These are phyloP conservation scores for Eumerus sabulonum DNA, from an alignment of 2,888 invertebrate genomes.

Conservation along the genomic window DNA sequence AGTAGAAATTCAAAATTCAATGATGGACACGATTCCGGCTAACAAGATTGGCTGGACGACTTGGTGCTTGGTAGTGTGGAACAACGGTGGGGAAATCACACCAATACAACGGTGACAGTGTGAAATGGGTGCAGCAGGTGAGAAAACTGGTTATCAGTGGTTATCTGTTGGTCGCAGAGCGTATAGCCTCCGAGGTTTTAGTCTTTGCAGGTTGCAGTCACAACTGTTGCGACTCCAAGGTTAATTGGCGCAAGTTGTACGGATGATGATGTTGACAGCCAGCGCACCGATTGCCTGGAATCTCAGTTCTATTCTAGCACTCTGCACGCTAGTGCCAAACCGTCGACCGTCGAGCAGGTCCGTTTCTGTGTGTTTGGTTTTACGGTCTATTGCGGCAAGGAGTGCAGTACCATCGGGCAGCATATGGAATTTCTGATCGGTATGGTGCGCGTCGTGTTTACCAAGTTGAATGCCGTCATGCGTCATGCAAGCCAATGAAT, in stretches of 20 bases:
- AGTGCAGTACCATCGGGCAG: conserved; percentile 44
- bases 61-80: background rate
- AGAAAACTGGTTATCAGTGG: conserved; percentile 56
- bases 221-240: conserved; percentile 38
- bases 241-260: conserved; percentile 60
- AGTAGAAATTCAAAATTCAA: conserved; percentile 46
- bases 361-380: conserved; percentile 20
- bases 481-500: conserved; percentile 23
- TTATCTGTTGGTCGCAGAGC: background rate
- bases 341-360: conserved; percentile 23
- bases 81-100: conserved; percentile 48
- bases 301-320: conserved; percentile 39
- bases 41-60: conserved; percentile 44
- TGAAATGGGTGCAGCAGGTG: conserved; percentile 13
- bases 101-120: conserved; percentile 10
- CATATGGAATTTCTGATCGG: conserved; percentile 42
- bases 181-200: background rate
- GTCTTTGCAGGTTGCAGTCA: conserved; percentile 27
- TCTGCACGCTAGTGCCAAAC: too few species aligned
- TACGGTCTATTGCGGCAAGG: conserved; percentile 37
- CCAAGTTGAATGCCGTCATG: conserved; percentile 53
- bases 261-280: conserved; percentile 4
- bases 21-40: conserved; percentile 58
- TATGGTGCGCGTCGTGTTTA: conserved; percentile 58
- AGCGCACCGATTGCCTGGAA: conserved; percentile 3